Base-by-base conservation (phyloP, 1,140 invertebrate species). In the Diachasmimorpha longicaudata region DNA sequence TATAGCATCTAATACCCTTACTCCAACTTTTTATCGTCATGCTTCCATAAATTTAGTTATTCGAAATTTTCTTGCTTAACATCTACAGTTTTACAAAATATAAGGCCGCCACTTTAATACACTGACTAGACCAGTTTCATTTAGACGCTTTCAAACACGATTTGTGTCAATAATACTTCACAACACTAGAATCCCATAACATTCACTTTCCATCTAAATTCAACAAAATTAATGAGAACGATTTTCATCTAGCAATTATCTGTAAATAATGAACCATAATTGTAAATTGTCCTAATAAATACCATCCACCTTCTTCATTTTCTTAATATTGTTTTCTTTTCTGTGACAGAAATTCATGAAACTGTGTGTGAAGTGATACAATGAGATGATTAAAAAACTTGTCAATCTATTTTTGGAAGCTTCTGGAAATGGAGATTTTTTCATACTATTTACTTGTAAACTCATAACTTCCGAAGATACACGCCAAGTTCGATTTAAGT, bases 121-220 rank as follows among this genome's bases (percentile, higher is more conserved):
- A 89, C 87, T 87, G 88, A 89, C 87, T 89, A 89, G 88, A 88
- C 86, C 87, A 88, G 86, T 88, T 88, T 85, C 82, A 86, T 85
- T 85, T 86, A 74, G 77, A 78, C 77, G 77, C 74, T 78, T 66
- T 77, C 72, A 78, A 70, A 75, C 46, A 77, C 69, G 68, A 68
- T 68, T 66, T 74, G 74, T 58, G 21, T 77, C 42, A 66, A 55
- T 77, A 77, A 73, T 69, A 72, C 63, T 73, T 76, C 48, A 6
- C 25, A 77, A 74, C 37, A 63, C 63, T 74, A 42, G 42, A 58
- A 46, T 70, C 13, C 58, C 37, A 66, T 39, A 68, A 21, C 25
- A 52, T 70, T 77, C 16, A 36, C 48, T 44, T 42, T 70, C 13
- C 36, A 70, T 74, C 11, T 74, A 46, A 80, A 80, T 79, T 82